Evolutionary conservation across 2,888 invertebrate genomes (phyloP).

Genomic region (Chymomyza caudatula): DNA sequence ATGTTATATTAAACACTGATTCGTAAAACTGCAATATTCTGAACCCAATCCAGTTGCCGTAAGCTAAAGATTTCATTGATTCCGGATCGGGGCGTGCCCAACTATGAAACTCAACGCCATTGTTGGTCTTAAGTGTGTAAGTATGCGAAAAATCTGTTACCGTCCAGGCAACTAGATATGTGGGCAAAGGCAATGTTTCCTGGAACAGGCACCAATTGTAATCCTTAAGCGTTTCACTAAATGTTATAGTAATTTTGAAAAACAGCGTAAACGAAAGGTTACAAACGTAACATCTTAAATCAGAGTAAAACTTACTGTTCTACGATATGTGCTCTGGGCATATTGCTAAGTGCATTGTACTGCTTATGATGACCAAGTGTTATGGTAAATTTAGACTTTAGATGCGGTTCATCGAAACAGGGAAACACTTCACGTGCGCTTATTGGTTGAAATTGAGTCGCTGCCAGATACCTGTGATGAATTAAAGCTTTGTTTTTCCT

Average conservation of each 20-base stretch:
- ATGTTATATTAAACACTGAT: not conserved
- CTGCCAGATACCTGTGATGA: slow-evolving; percentile 43
- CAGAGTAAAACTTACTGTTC: slow-evolving; percentile 79
- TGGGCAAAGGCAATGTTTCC: slow-evolving; percentile 90
- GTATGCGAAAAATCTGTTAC: slow-evolving; percentile 80
- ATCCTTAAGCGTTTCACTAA: slow-evolving; percentile 47
- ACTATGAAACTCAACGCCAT: not conserved
- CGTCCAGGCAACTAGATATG: slow-evolving; percentile 90
- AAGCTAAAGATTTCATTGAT: not conserved
- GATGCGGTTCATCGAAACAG: slow-evolving; percentile 92
- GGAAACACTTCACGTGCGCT: slow-evolving; percentile 89
- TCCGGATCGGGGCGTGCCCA: not conserved
- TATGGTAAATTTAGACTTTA: slow-evolving; percentile 88
- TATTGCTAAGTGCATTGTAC: slow-evolving; percentile 85
- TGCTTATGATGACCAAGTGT: slow-evolving; percentile 82
- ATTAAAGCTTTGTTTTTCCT: too few relatives aligned
- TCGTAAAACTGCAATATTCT: not conserved
- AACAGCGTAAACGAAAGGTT: too few relatives aligned
- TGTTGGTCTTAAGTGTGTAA: not conserved
- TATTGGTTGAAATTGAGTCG: slow-evolving; percentile 89
- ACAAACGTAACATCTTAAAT: not conserved
- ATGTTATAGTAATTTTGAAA: too few relatives aligned
- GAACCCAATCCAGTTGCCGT: not conserved
- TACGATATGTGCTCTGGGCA: slow-evolving; percentile 81
- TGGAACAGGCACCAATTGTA: slow-evolving; percentile 85